Conservation (phyloP, 30 jellyfish, hydroid and myxozoan species). For the Clytia hemisphaerica region DNA sequence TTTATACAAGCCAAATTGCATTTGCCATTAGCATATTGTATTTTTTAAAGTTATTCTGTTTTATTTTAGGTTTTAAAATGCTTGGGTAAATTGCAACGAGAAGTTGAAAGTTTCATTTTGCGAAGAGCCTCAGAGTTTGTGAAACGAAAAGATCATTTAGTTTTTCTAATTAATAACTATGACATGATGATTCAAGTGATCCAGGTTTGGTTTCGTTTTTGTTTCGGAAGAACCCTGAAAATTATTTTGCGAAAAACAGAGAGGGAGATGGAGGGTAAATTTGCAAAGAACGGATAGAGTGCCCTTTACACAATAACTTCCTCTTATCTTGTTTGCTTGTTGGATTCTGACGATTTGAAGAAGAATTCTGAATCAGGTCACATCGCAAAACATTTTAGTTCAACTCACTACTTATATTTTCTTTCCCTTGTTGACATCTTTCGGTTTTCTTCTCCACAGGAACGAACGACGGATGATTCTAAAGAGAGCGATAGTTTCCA, state of each 20-base stretch:
- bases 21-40: too few relatives aligned
- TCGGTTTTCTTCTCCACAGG: constrained; percentile 34
- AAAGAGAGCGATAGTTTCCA: constrained; percentile 81
- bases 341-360: neutral
- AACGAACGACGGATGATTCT: constrained; percentile 81
- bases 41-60: neutral
- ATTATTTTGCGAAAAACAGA: too few relatives aligned
- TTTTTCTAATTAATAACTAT: constrained; percentile 71
- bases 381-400: neutral
- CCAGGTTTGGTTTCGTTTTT: constrained; percentile 25
- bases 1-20: too few relatives aligned
- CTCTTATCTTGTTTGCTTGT: neutral
- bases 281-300: too few relatives aligned
- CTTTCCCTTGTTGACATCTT: neutral
- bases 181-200: constrained; percentile 95
- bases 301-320: too few relatives aligned
- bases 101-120: constrained; percentile 83
- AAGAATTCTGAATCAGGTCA: neutral
- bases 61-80: constrained; percentile 59
- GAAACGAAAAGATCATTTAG: constrained; percentile 84
- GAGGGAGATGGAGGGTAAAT: too few relatives aligned
- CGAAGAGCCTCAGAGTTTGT: constrained; percentile 93
- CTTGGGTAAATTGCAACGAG: constrained; percentile 69
- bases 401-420: neutral
- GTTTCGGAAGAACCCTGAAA: neutral